These are phyloP conservation scores for Eristalis pertinax DNA, from an alignment of 2,888 invertebrate genomes.

Conservation along the genomic window DNA sequence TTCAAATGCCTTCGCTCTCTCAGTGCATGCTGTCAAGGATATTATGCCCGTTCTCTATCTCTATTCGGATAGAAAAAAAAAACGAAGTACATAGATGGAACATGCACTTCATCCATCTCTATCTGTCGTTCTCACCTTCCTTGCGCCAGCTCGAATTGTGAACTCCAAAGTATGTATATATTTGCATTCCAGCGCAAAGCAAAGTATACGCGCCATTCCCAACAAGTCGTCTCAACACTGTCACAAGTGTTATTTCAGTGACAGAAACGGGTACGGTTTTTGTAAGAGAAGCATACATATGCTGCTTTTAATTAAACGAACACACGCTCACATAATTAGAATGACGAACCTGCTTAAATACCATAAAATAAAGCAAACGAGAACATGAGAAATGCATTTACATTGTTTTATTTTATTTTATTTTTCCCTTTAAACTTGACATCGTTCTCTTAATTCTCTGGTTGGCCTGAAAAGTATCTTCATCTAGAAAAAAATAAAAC, in stretches of 20 bases:
- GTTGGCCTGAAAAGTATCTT: slow-evolving; percentile 13
- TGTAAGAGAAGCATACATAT: not conserved
- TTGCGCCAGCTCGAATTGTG: not conserved
- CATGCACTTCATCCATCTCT: not conserved
- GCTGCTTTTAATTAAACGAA: slow-evolving; percentile 38
- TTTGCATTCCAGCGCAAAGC: not conserved
- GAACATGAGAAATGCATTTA: not conserved
- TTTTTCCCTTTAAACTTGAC: slow-evolving; percentile 39
- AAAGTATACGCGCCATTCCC: not conserved
- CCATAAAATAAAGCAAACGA: not conserved
- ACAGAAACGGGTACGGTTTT: not conserved
- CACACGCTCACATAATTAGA: slow-evolving; percentile 33
- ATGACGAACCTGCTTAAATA: slow-evolving; percentile 13
- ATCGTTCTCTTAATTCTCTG: slow-evolving; percentile 19
- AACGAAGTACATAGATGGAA: not conserved
- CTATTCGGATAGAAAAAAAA: not conserved
- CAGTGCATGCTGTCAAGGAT: not conserved
- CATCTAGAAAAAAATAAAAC: not conserved
- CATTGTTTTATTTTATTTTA: not conserved
- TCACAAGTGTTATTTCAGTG: not conserved
- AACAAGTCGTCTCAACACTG: slow-evolving; percentile 5
- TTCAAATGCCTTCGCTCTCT: not conserved
- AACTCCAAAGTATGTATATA: not conserved
- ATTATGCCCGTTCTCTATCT: not conserved
- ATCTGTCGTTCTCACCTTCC: not conserved